phyloP scores from a whole-genome alignment of 1,140 invertebrate species.

The Drosophila pectinifera region DNA sequence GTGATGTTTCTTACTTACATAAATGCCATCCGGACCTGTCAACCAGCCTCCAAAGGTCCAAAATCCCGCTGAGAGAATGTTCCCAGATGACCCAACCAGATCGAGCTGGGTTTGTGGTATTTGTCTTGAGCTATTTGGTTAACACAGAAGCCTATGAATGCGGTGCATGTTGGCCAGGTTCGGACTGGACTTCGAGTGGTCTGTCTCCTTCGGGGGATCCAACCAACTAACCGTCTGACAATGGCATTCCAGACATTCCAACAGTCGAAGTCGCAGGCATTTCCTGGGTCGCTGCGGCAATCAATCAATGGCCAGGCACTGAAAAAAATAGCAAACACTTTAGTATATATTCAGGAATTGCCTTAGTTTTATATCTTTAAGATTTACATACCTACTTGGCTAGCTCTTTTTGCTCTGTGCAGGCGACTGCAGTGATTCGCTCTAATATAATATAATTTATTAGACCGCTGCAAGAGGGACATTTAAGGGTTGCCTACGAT shows the following conservation, averaged over 20 bases:
- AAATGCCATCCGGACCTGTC: too few species aligned
- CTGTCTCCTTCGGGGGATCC: not conserved
- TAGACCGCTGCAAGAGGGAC: constrained; percentile 15
- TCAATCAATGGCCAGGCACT: constrained; percentile 6
- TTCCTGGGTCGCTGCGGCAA: not conserved
- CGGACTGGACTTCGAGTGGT: not conserved
- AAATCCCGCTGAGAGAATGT: not conserved
- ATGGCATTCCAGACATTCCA: not conserved
- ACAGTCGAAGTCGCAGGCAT: not conserved
- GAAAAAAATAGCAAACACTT: too few species aligned
- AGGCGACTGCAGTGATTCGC: constrained; percentile 27
- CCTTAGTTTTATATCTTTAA: too few species aligned
- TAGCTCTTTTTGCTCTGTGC: not conserved
- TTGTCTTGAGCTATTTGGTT: not conserved
- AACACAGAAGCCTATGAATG: not conserved
- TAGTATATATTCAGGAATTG: too few species aligned
- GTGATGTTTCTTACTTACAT: too few species aligned
- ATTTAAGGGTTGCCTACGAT: constrained; percentile 30
- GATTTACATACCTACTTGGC: too few species aligned
- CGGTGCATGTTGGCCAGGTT: not conserved
- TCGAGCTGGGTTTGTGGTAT: not conserved
- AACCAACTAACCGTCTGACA: not conserved
- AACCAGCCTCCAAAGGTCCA: too few species aligned
- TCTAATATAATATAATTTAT: constrained; percentile 30
- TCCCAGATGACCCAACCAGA: not conserved